Conservation (phyloP, 2,113 vertebrate species). For the Dolichallabes microphthalmus region DNA sequence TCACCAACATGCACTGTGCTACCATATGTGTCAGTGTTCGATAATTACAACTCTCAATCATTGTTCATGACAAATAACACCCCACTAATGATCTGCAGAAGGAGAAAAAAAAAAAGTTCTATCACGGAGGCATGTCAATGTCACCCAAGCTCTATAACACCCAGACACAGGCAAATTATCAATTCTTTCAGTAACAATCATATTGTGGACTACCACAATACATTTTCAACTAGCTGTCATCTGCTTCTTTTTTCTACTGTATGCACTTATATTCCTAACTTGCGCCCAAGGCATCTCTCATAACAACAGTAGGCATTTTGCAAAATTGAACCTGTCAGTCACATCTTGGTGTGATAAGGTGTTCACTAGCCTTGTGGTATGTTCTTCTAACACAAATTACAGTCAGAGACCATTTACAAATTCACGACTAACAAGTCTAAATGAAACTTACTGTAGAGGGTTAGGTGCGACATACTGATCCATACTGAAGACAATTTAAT, state of each 20-base stretch:
- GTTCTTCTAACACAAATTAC: not conserved
- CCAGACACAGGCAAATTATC: conserved; percentile 29
- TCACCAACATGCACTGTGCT: conserved; percentile 28
- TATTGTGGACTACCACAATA: conserved; percentile 12
- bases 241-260: not conserved
- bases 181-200: conserved; percentile 36
- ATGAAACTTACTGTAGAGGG: not conserved
- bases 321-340: conserved; percentile 41
- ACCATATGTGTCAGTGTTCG: conserved; percentile 15
- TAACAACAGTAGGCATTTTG: conserved; percentile 11
- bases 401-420: conserved; percentile 13
- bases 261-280: conserved; percentile 32
- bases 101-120: conserved; percentile 12
- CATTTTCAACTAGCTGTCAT: conserved; percentile 31
- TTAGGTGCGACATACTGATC: not conserved
- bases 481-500: not conserved
- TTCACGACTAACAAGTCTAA: not conserved
- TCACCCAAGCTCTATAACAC: conserved; percentile 26
- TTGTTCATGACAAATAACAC: conserved; percentile 39
- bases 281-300: conserved; percentile 22
- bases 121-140: conserved; percentile 32
- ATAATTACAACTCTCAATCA: conserved; percentile 51
- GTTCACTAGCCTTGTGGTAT: not conserved
- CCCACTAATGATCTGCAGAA: conserved; percentile 34
- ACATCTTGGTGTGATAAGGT: conserved; percentile 1